Percentiles rank a stretch among this genome's conserved stretches.
Evolutionary conservation across 2,797 vertebrate species (phyloP).

Genomic region (Enteromius afrohamiltoni): DNA sequence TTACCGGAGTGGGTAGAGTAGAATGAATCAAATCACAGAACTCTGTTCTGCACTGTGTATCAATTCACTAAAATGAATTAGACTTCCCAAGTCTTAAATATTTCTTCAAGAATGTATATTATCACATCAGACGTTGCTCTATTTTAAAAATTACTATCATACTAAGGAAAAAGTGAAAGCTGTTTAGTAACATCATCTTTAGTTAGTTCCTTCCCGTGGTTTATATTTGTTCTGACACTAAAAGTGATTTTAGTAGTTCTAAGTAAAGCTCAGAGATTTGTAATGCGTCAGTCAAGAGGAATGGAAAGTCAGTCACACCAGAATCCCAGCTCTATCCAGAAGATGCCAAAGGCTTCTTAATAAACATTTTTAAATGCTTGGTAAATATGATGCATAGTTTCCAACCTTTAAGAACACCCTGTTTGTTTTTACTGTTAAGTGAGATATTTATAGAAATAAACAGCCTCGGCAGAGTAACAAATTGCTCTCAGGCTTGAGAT

Average conservation of each 20-base stretch:
- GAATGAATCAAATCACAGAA: background rate
- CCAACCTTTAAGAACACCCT: constrained; percentile 49
- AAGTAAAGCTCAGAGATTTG: constrained; percentile 44
- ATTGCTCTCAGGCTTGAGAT: constrained; percentile 66
- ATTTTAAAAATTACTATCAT: background rate
- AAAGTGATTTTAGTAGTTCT: constrained; percentile 37
- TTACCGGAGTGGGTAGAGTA: background rate
- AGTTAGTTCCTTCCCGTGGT: background rate
- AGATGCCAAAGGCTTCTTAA: constrained; percentile 41
- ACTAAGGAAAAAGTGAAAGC: background rate
- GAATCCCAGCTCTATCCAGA: constrained; percentile 41
- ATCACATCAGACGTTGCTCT: no score
- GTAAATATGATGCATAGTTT: constrained; percentile 56
- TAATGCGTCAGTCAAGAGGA: constrained; percentile 30
- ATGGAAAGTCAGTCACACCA: constrained; percentile 41
- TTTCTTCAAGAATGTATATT: background rate
- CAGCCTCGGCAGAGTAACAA: constrained; percentile 60
- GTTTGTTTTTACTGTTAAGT: constrained; percentile 72
- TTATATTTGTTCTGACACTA: constrained; percentile 14
- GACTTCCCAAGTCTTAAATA: background rate
- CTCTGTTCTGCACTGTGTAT: background rate
- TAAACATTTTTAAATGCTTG: constrained; percentile 53
- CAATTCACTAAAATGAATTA: background rate
- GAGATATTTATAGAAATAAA: constrained; percentile 71
- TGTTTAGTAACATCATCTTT: background rate